Evolutionary conservation across 2,888 invertebrate species (phyloP), one percentile per base, ranked within the genome.

Genomic region (Hydropsyche betteni): DNA sequence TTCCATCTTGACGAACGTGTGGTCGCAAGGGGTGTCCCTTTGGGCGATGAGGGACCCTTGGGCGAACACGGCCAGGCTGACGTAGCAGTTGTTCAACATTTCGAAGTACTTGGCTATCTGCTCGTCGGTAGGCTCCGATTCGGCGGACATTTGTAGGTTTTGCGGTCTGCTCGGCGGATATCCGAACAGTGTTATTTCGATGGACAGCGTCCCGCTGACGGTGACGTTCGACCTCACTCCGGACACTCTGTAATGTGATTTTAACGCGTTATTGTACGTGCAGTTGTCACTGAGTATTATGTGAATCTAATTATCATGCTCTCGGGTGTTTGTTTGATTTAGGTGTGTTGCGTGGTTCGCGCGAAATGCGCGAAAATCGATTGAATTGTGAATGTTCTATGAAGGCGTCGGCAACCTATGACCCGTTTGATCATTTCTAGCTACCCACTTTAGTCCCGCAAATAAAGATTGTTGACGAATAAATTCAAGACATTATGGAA

Each of bases 1-100:
- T 71, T 89, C 87, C 83, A 92, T 88, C 7, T 89, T 89, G 78
- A 91, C 86, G 80, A 88, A 88, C 0, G 89, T 89, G 12, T 88
- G 84, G 74, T 89, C 88, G 81, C 93, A 93, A 52, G 90, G 91
- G 0, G 92, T 86, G 79, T 88, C 90, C 80, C 89, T 88, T 79
- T 90, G 90, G 5, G 90, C 90, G 36, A 90, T 87, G 38, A 92
- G 82, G 0, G 89, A 86, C 0, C 89, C 91, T 81, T 89, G 87
- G 7, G 90, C 88, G n/a, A 91, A 83, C 1, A 92, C 88, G 1
- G 89, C 90, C 36, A 91, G 81, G 58, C 90, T 88, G 0, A 91
- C 84, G 79, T 89, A 89, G 81, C 90, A 90, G 78, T 87, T 86
- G 74, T 84, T 83, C 14, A 85, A 80, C 1, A 86, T 84, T 36